Evolutionary conservation across 2,113 vertebrate genomes (phyloP).

Genomic region (Cricetomys ansorgei): DNA sequence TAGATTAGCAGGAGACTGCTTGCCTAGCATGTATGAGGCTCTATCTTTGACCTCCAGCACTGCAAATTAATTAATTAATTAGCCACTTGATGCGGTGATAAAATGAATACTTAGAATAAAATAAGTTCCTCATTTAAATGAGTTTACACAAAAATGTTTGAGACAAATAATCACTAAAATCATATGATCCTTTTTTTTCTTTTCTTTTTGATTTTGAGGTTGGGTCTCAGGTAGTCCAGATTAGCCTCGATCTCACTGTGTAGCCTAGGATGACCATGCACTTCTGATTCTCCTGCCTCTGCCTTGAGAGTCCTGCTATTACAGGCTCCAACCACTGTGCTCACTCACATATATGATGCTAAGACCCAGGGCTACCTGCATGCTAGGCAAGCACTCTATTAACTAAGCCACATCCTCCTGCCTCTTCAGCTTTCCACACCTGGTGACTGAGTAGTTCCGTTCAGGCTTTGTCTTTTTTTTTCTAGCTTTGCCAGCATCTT

Average conservation of each 20-base stretch:
- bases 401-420: neutral
- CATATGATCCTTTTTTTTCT: neutral
- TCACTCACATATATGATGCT: neutral
- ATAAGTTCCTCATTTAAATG: neutral
- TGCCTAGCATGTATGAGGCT: neutral
- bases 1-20: neutral
- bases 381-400: neutral
- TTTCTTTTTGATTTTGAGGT: neutral
- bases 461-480: neutral
- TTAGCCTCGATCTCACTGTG: neutral
- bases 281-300: neutral
- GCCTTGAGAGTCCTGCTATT: neutral
- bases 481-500: neutral
- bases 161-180: constrained; percentile 17
- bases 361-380: neutral
- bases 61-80: neutral
- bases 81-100: neutral
- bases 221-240: neutral
- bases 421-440: constrained; percentile 7
- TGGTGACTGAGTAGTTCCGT: neutral
- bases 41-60: neutral
- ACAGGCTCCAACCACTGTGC: neutral
- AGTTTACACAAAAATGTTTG: neutral
- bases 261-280: neutral
- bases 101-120: neutral